These are phyloP conservation scores for Siniperca knerii DNA, from an alignment of 2,113 vertebrate species.

Conservation along the genomic window DNA sequence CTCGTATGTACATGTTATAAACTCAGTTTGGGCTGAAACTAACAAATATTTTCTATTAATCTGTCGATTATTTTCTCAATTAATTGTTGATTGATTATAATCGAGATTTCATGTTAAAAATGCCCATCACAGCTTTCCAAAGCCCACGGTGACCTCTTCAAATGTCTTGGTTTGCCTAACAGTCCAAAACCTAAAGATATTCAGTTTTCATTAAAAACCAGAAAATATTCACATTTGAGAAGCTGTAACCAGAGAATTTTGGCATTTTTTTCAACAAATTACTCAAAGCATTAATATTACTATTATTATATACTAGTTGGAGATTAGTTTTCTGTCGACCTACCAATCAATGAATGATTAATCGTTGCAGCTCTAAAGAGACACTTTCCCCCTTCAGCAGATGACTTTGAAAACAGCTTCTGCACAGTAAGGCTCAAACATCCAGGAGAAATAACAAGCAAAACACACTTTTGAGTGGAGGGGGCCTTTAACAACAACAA, in stretches of 20 bases:
- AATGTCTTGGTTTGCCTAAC: background rate
- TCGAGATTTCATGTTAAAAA: background rate
- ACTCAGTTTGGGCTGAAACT: too few relatives aligned
- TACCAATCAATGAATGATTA: background rate
- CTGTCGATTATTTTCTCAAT: background rate
- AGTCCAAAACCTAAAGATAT: too few relatives aligned
- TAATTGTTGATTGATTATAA: background rate
- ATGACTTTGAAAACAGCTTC: background rate
- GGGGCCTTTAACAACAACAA: background rate
- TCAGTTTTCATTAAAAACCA: too few relatives aligned
- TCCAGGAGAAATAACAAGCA: background rate
- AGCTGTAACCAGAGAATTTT: background rate
- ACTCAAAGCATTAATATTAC: too few relatives aligned
- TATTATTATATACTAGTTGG: background rate
- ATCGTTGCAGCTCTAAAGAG: background rate
- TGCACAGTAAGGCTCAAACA: background rate
- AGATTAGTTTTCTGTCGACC: background rate
- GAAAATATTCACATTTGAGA: background rate
- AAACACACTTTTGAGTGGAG: background rate
- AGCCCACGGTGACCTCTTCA: background rate
- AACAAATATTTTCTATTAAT: background rate
- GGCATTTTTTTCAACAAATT: background rate
- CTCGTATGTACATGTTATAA: too few relatives aligned
- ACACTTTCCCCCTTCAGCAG: background rate
- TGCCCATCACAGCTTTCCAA: background rate